Percentiles rank a stretch among this genome's conserved stretches.
These are phyloP conservation scores for Tubiluchus corallicola DNA, from an alignment of 2,888 invertebrate genomes.

Conservation along the genomic window DNA sequence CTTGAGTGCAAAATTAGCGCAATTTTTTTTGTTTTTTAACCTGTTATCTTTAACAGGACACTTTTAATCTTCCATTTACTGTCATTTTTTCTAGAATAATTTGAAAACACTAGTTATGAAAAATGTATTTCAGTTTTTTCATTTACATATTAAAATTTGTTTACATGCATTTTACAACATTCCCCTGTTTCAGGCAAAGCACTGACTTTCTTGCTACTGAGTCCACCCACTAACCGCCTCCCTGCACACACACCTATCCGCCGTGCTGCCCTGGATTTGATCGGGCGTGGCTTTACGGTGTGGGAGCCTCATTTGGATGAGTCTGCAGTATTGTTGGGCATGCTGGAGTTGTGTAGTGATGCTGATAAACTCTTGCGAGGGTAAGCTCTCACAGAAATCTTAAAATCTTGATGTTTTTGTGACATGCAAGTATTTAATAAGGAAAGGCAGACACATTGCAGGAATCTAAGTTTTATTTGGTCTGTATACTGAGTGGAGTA, in stretches of 20 bases:
- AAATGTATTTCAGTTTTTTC: constrained; percentile 4
- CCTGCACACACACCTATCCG: constrained; percentile 82
- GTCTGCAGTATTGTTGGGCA: constrained; percentile 60
- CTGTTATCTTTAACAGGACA: too few relatives aligned
- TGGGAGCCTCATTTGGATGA: constrained; percentile 97
- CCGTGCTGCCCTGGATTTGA: constrained; percentile 85
- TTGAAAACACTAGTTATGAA: constrained; percentile 1
- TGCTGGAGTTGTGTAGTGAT: constrained; percentile 62
- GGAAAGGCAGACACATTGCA: too few relatives aligned
- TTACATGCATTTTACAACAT: too few relatives aligned
- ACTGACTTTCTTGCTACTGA: constrained; percentile 69
- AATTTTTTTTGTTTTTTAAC: too few relatives aligned
- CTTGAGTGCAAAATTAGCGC: too few relatives aligned
- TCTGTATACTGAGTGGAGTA: too few relatives aligned
- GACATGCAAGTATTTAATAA: too few relatives aligned
- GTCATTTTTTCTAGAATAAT: neutral
- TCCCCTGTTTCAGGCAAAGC: constrained; percentile 47
- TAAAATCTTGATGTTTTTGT: too few relatives aligned
- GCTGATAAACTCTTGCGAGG: constrained; percentile 74
- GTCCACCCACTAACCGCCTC: constrained; percentile 60
- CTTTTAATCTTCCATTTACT: too few relatives aligned
- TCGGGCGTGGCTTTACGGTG: constrained; percentile 91
- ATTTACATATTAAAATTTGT: too few relatives aligned
- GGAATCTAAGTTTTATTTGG: too few relatives aligned
- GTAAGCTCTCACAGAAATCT: too few relatives aligned